Conservation (phyloP, 1,140 invertebrate species). For the Bombus waltoni region DNA sequence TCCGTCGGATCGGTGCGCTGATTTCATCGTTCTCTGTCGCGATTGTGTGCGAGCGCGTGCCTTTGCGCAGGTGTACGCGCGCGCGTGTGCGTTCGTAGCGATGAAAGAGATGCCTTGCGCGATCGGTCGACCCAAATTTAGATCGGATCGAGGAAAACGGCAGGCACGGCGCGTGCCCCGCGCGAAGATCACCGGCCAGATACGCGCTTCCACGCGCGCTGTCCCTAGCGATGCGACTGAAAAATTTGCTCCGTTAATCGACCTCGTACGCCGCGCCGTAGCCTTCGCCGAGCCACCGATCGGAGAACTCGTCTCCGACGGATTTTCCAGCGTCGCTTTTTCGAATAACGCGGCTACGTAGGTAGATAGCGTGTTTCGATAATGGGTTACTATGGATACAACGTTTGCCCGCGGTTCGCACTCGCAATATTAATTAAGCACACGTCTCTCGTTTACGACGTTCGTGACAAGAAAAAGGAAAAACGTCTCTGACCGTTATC, state of each 20-base stretch:
- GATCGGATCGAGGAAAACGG: slow-evolving; percentile 67
- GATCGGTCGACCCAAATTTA: slow-evolving; percentile 62
- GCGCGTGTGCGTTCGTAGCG: neutral
- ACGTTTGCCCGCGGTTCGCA: too few species aligned
- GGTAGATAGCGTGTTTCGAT: too few species aligned
- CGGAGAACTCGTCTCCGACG: neutral
- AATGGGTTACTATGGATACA: too few species aligned
- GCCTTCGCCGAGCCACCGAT: too few species aligned
- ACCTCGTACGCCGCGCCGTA: neutral
- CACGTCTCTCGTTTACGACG: too few species aligned
- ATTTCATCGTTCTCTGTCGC: slow-evolving; percentile 20
- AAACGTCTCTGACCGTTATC: too few species aligned
- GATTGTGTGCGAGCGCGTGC: slow-evolving; percentile 38
- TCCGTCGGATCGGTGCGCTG: slow-evolving; percentile 53
- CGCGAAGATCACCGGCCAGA: slow-evolving; percentile 47
- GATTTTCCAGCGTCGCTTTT: neutral
- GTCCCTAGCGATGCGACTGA: neutral
- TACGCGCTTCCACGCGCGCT: neutral
- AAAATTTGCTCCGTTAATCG: neutral
- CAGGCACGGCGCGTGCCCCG: slow-evolving; percentile 55
- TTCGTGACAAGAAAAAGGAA: too few species aligned
- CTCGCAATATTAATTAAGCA: too few species aligned
- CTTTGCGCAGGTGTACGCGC: neutral
- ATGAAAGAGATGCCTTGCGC: slow-evolving; percentile 57
- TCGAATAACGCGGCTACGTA: too few species aligned